A percentile compares a stretch with the other conserved stretches of the same genome.
phyloP scores from a whole-genome alignment of 2,888 invertebrate species.

The Cheilosia urbana region DNA sequence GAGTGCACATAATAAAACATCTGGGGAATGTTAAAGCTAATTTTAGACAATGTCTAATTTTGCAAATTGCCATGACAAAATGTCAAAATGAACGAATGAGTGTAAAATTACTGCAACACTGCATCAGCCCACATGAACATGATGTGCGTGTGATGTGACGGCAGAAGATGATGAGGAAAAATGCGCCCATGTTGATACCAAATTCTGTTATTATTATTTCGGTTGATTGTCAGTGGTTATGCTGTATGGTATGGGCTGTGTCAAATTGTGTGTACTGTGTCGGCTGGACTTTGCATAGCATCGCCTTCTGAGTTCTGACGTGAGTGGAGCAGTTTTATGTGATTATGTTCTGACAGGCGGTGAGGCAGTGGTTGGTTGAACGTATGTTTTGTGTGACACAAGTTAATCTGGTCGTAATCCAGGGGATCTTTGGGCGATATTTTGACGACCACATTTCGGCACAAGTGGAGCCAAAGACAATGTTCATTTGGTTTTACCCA shows the following conservation, averaged over 20 bases:
- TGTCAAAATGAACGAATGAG: conserved; percentile 72
- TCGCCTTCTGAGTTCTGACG: conserved; percentile 40
- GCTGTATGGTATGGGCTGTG: conserved; percentile 44
- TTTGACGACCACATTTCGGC: conserved; percentile 40
- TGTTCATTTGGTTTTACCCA: no score
- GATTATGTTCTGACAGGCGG: conserved; percentile 53
- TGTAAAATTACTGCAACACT: conserved; percentile 70
- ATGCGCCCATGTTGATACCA: background rate
- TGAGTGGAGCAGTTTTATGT: conserved; percentile 49
- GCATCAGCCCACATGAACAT: conserved; percentile 68
- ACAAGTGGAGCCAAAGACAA: background rate
- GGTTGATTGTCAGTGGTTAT: conserved; percentile 34
- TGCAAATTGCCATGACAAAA: conserved; percentile 75
- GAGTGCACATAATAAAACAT: conserved; percentile 69
- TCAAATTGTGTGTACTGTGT: conserved; percentile 42
- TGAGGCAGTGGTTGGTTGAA: conserved; percentile 29
- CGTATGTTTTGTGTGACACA: conserved; percentile 31
- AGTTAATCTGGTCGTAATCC: conserved; percentile 48
- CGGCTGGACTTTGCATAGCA: conserved; percentile 43
- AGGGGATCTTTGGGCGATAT: conserved; percentile 11
- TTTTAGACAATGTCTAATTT: conserved; percentile 75
- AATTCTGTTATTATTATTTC: conserved; percentile 6
- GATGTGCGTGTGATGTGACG: conserved; percentile 30
- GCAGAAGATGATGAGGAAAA: conserved; percentile 38
- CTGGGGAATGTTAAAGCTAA: conserved; percentile 75